Evolutionary conservation across 2,797 vertebrate genomes (phyloP), one percentile per base, ranked within the genome.

Genomic region (Tragopan temminckii): DNA sequence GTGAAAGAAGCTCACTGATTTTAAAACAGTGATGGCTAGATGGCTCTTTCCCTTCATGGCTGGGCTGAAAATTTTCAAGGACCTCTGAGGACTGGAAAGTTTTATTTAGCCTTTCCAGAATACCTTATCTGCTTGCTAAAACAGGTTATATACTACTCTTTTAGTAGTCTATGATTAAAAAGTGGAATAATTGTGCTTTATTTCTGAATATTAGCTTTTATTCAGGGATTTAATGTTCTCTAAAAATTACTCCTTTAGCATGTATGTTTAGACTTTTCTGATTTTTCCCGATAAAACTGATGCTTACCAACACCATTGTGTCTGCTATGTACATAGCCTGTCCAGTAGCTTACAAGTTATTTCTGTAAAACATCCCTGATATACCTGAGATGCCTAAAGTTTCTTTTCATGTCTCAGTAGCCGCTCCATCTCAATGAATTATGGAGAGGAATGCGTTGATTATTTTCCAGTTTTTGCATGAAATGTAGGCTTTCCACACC

Each of bases 1-100:
- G 21, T 88, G 71, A 89, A 84, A 79, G 63, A 61, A 69, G 17
- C n/a, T n/a, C 71, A 59, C 62, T 80, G 46, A 20, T 77, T 58
- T 66, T 35, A 59, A 36, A 1, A 2, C 13, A 8, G 5, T 48
- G 53, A 19, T 57, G 64, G 23, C 20, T 79, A 59, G 23, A 31
- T 64, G 40, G 25, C 6, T 90, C 45, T 70, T 88, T 72, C 43
- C 25, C 23, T 79, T 74, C n/a, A 24, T 19, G 29, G n/a, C n/a
- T 57, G 69, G 53, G 33, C 38, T 80, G 68, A 70, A 76, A 80
- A 61, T 17, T 74, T 85, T 10, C 52, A 77, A 46, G 18, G 15
- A 29, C 21, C 58, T 64, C 36, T 21, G 18, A 79, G 43, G 17
- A 58, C 12, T 67, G 58, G n/a, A 59, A 83, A 79, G 24, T 62